Evolutionary conservation across 2,888 invertebrate genomes (phyloP).

Genomic region (Maniola hyperantus): DNA sequence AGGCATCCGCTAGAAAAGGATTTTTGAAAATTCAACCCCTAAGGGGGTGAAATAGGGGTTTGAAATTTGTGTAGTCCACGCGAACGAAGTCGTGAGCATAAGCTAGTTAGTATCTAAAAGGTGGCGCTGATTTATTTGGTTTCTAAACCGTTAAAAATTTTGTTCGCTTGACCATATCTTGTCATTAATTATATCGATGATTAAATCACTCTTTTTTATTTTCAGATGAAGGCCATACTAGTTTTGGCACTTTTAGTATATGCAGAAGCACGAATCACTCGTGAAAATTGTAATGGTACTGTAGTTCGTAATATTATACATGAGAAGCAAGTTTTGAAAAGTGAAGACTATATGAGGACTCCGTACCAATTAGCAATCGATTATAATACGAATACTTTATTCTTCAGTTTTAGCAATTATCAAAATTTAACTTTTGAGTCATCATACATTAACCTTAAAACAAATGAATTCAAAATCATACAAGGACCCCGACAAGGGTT

Average conservation of each 20-base stretch:
- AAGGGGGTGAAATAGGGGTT: too few species aligned
- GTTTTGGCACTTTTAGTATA: slow-evolving; percentile 30
- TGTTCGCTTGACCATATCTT: too few species aligned
- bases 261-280: slow-evolving; percentile 33
- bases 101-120: too few species aligned
- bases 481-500: slow-evolving; percentile 57
- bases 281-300: slow-evolving; percentile 43
- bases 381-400: slow-evolving; percentile 59
- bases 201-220: slow-evolving; percentile 14
- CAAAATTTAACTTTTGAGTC: slow-evolving; percentile 48
- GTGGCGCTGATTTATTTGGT: too few species aligned
- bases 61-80: too few species aligned
- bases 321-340: slow-evolving; percentile 49
- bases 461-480: slow-evolving; percentile 51
- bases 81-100: too few species aligned
- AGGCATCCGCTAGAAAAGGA: too few species aligned
- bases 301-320: slow-evolving; percentile 43
- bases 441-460: slow-evolving; percentile 59
- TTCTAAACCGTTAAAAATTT: too few species aligned
- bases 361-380: slow-evolving; percentile 68
- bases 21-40: too few species aligned
- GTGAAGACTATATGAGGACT: slow-evolving; percentile 41
- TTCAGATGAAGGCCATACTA: slow-evolving; percentile 41
- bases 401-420: slow-evolving; percentile 54
- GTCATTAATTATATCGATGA: background rate